Evolutionary conservation across 1,140 invertebrate species (phyloP).

Genomic region (Bombus waltoni): DNA sequence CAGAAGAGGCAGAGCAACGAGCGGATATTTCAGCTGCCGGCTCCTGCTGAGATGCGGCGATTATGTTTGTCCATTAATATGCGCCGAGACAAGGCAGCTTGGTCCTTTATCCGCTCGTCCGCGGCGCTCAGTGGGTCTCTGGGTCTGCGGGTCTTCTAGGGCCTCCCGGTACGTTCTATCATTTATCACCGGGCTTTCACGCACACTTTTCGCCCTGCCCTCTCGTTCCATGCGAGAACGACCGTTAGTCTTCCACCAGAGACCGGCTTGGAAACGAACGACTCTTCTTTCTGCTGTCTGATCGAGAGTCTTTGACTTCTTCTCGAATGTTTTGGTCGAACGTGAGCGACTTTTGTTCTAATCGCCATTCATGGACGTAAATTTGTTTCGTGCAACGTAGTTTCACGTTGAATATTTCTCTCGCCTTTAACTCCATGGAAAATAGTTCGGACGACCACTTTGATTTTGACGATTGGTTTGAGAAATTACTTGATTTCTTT

Average conservation of each 20-base stretch:
- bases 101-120: constrained; percentile 72
- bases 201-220: constrained; percentile 67
- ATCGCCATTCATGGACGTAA: too few species aligned
- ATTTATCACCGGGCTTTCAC: constrained; percentile 79
- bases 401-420: background rate
- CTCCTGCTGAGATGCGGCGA: constrained; percentile 80
- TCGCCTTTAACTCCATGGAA: too few species aligned
- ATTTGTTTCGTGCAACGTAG: background rate
- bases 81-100: constrained; percentile 77
- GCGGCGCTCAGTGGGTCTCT: constrained; percentile 76
- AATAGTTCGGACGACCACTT: background rate
- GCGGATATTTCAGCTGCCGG: constrained; percentile 72
- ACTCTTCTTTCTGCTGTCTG: background rate
- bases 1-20: constrained; percentile 59
- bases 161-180: constrained; percentile 72
- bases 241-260: constrained; percentile 26
- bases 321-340: background rate
- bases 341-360: background rate
- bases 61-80: constrained; percentile 82
- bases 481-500: background rate
- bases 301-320: background rate
- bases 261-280: constrained; percentile 26
- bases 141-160: constrained; percentile 80
- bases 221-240: constrained; percentile 35
- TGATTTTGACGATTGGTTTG: background rate